Base-by-base conservation (phyloP, 2,888 invertebrate species). In the Callinectes sapidus region DNA sequence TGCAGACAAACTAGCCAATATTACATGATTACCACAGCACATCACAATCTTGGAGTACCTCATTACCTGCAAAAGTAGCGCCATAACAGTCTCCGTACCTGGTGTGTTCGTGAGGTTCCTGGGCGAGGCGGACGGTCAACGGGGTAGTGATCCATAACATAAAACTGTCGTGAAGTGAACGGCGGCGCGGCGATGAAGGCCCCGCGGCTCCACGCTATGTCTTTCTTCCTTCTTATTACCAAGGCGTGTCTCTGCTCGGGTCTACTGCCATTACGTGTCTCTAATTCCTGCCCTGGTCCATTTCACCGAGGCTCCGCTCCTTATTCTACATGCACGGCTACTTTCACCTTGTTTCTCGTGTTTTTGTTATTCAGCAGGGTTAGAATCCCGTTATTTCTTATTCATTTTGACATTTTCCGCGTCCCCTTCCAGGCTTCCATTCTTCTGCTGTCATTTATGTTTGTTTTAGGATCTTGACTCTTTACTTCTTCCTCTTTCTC, bases 211-310 rank as follows among this genome's bases (percentile, higher is more conserved):
- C 61, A 16, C 23, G 61, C 61, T 61, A 23, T 61, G 61, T 23
- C 61, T 61, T 61, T 61, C 61, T 61, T 61, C 71, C 71, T 71
- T 71, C 71, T 61, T 61, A 71, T 71, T 23, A 71, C 28, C 71
- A 28, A n/a, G 6, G 71, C n/a, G 23, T 2, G 23, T 71, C 28
- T 6, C 71, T 71, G 28, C 28, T 71, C n/a, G 23, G 23, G 71
- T 71, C n/a, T 71, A 61, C 61, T 61, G 61, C 28, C 10, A 71
- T 71, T n/a, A 71, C 28, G 71, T n/a, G 66, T 71, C 71, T 71
- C 18, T 61, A 71, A 71, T 71, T 71, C 71, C 28, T 71, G 71
- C 28, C 28, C 8, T 28, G 28, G 2, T 71, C n/a, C 71, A 71
- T 10, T 71, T 8, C 23, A 71, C 8, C 23, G 8, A 23, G 23